Evolutionary conservation across 2,797 vertebrate genomes (phyloP).

Genomic region (Gallirallus australis): DNA sequence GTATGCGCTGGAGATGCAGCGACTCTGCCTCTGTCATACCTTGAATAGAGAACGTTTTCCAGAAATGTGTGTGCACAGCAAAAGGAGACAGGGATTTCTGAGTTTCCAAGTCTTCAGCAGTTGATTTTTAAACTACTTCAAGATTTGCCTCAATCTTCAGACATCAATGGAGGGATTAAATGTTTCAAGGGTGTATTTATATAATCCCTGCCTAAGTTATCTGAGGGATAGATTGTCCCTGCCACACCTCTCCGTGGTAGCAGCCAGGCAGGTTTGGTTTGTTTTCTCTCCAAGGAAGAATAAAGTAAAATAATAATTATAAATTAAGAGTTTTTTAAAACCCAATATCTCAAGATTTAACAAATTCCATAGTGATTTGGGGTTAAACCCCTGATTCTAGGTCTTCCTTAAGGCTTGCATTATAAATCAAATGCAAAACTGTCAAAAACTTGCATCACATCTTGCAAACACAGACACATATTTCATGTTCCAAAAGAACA

Average conservation of each 20-base stretch:
- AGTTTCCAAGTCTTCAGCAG: not conserved
- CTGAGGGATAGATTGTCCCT: not conserved
- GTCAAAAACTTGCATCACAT: not conserved
- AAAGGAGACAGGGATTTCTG: not conserved
- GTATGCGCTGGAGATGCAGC: not conserved
- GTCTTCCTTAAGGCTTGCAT: not conserved
- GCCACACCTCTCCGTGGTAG: not conserved
- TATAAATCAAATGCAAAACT: conserved; percentile 6
- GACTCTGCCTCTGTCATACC: not conserved
- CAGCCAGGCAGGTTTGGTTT: not conserved
- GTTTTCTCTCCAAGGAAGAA: not conserved
- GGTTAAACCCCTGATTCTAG: not conserved
- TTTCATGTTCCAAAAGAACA: conserved; percentile 25
- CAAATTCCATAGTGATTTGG: not conserved
- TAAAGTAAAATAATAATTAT: not conserved
- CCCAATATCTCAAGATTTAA: not conserved
- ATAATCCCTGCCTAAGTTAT: not conserved
- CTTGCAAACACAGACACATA: not conserved
- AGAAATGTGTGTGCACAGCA: not conserved
- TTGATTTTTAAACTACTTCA: not conserved
- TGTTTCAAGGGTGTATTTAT: not conserved
- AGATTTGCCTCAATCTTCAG: not conserved
- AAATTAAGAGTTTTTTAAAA: not conserved
- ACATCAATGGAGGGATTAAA: not conserved
- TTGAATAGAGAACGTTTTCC: not conserved